Evolutionary conservation across 2,113 vertebrate genomes (phyloP).

Genomic region (Hippolais icterina): DNA sequence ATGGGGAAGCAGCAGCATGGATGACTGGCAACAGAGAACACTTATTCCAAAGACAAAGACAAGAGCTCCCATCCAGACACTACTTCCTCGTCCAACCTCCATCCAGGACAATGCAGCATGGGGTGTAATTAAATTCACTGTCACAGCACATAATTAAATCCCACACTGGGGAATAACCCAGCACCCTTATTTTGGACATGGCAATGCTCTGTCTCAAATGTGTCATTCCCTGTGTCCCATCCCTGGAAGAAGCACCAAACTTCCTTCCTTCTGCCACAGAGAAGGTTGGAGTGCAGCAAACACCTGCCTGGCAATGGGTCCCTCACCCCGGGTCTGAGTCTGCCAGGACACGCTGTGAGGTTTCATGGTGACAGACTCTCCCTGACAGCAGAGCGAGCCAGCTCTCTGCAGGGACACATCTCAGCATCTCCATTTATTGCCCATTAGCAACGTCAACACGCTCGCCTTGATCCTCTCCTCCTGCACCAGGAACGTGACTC

Average conservation of each 20-base stretch:
- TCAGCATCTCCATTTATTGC: not conserved
- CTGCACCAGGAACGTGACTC: not conserved
- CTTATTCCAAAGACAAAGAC: not conserved
- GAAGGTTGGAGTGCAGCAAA: not conserved
- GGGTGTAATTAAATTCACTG: not conserved
- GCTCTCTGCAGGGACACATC: not conserved
- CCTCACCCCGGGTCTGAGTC: not conserved
- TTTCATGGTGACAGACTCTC: fast-evolving
- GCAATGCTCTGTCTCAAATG: not conserved
- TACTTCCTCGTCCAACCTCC: not conserved
- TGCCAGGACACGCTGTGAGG: not conserved
- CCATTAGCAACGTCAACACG: not conserved
- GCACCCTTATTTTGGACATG: not conserved
- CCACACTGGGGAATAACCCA: not conserved
- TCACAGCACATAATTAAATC: not conserved
- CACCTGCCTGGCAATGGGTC: not conserved
- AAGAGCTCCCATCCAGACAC: not conserved
- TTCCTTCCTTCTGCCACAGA: not conserved
- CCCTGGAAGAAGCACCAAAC: not conserved
- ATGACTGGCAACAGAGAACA: not conserved
- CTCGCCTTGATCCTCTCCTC: not conserved
- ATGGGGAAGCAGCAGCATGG: not conserved
- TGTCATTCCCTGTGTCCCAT: not conserved
- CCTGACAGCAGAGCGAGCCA: not conserved
- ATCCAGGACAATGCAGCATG: not conserved